Conservation (phyloP, 2,888 invertebrate genomes). For the Orthonevra nobilis region DNA sequence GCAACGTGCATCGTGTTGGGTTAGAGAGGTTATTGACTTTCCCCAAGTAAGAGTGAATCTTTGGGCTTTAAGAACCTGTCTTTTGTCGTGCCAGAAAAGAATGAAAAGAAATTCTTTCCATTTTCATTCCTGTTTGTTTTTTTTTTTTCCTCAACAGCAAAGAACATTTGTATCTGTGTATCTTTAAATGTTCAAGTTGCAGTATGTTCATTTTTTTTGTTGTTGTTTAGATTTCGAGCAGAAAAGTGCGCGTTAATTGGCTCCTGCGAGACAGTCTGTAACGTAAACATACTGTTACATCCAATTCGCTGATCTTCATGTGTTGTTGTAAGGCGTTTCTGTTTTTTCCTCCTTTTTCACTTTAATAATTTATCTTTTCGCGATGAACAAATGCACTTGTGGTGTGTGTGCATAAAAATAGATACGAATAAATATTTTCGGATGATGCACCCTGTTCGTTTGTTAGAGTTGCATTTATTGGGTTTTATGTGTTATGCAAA, state of each 20-base stretch:
- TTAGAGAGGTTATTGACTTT: slow-evolving; percentile 57
- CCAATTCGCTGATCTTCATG: slow-evolving; percentile 4
- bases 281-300: slow-evolving; percentile 63
- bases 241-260: slow-evolving; percentile 65
- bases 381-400: slow-evolving; percentile 57
- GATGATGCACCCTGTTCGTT: slow-evolving; percentile 45
- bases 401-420: slow-evolving; percentile 56
- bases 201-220: background rate
- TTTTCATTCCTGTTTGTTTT: too few species aligned
- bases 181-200: background rate
- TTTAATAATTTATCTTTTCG: slow-evolving; percentile 46
- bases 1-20: slow-evolving; percentile 1
- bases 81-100: too few species aligned
- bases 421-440: slow-evolving; percentile 32
- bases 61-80: slow-evolving; percentile 43
- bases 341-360: slow-evolving; percentile 33
- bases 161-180: slow-evolving; percentile 24
- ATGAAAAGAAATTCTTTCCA: slow-evolving; percentile 18
- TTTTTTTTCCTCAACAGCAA: background rate
- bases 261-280: slow-evolving; percentile 43
- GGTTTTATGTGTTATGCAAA: slow-evolving; percentile 5
- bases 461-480: slow-evolving; percentile 38
- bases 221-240: slow-evolving; percentile 27
- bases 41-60: slow-evolving; percentile 43
- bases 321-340: too few species aligned